phyloP scores from a whole-genome alignment of 2,797 vertebrate genomes.

The Merluccius polli region DNA sequence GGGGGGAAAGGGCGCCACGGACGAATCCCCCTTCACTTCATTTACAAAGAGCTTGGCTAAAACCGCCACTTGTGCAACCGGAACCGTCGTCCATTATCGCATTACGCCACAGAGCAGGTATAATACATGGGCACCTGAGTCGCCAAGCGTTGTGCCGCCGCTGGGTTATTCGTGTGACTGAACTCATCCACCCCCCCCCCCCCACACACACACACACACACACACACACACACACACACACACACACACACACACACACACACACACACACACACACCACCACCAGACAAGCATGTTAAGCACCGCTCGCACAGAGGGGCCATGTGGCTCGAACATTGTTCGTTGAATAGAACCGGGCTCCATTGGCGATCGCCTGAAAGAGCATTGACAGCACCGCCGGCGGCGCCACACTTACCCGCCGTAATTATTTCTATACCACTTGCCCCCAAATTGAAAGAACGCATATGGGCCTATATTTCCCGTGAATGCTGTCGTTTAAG shows the following conservation, averaged over 20 bases:
- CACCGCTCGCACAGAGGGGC: conserved; percentile 26
- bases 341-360: conserved; percentile 35
- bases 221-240: too few relatives aligned
- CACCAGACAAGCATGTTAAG: conserved; percentile 14
- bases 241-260: too few relatives aligned
- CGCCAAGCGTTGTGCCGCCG: neutral
- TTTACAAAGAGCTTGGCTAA: too few relatives aligned
- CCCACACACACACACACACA: too few relatives aligned
- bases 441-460: conserved; percentile 65
- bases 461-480: conserved; percentile 68
- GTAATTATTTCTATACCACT: conserved; percentile 70
- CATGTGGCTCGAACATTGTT: conserved; percentile 24
- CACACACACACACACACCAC: too few relatives aligned
- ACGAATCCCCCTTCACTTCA: too few relatives aligned
- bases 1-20: too few relatives aligned
- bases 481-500: conserved; percentile 67
- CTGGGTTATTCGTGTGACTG: conserved; percentile 9
- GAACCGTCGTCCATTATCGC: neutral
- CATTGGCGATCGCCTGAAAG: conserved; percentile 32
- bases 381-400: conserved; percentile 18
- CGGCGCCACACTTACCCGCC: conserved; percentile 29
- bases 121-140: neutral
- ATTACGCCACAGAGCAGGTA: conserved; percentile 6
- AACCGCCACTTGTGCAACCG: neutral
- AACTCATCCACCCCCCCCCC: too few relatives aligned